Conservation (phyloP, 2,888 invertebrate genomes). For the Teleogryllus oceanicus region DNA sequence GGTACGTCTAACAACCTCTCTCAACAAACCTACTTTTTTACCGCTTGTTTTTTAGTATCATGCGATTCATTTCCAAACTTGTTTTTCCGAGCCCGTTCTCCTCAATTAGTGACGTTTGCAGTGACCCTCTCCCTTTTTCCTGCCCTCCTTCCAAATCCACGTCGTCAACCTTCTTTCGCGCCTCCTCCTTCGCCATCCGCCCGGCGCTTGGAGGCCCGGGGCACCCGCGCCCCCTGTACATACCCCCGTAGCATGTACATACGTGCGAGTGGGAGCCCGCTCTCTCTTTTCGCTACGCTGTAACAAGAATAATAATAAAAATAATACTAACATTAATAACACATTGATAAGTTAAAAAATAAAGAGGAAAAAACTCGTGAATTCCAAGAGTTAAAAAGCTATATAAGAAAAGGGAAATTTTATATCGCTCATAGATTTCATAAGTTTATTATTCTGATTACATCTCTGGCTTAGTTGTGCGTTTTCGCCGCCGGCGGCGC, state of each 20-base stretch:
- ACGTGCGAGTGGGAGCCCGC: background rate
- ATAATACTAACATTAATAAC: constrained; percentile 1
- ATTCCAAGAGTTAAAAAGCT: background rate
- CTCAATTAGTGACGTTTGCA: no score
- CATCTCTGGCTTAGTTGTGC: constrained; percentile 18
- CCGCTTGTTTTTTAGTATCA: no score
- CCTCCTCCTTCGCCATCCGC: background rate
- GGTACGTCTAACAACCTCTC: no score
- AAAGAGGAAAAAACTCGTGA: constrained; percentile 9
- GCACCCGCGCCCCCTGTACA: background rate
- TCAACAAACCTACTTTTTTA: no score
- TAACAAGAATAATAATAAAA: background rate
- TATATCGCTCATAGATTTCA: constrained; percentile 30
- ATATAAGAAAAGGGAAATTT: constrained; percentile 23
- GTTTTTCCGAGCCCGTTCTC: no score
- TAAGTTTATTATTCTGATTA: constrained; percentile 24
- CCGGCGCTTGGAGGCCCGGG: background rate
- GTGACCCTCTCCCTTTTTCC: no score
- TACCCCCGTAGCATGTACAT: constrained; percentile 18
- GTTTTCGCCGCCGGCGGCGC: background rate
- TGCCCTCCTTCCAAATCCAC: no score
- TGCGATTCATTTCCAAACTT: no score
- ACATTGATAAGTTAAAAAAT: background rate
- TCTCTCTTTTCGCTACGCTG: constrained; percentile 18
- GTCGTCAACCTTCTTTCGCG: background rate